A percentile compares a stretch with the other conserved stretches of the same genome.
Conservation (phyloP, 1,140 invertebrate species). For the Drosophila paulistorum region DNA sequence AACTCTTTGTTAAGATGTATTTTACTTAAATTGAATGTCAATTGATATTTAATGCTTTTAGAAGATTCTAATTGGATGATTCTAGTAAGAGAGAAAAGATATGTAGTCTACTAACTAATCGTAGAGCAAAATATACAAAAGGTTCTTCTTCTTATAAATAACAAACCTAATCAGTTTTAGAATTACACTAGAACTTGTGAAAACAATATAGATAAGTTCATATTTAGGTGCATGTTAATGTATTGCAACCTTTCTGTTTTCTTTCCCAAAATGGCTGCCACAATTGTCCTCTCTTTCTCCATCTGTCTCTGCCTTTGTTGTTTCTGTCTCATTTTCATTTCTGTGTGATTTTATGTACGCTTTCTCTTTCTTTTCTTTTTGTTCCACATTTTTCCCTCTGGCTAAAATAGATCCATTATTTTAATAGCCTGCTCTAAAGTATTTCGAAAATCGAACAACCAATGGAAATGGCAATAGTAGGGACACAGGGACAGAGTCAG, state of each 20-base stretch:
- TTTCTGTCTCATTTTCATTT: conserved; percentile 28
- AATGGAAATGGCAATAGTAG: conserved; percentile 7
- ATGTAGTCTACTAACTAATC: too few species aligned
- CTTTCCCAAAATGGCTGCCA: conserved; percentile 55
- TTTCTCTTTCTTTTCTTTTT: conserved; percentile 21
- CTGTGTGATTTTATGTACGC: conserved; percentile 4
- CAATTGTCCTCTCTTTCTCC: conserved; percentile 34
- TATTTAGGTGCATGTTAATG: neutral
- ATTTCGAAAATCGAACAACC: conserved; percentile 69
- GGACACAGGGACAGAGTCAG: neutral
- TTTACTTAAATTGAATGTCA: too few species aligned
- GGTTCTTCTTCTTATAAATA: too few species aligned
- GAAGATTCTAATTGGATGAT: too few species aligned
- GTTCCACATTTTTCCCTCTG: conserved; percentile 37
- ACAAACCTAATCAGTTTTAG: too few species aligned
- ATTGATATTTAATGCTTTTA: too few species aligned
- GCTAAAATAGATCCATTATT: conserved; percentile 79
- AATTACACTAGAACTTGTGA: too few species aligned
- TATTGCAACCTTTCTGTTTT: conserved; percentile 11
- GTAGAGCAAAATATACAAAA: too few species aligned
- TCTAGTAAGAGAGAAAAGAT: too few species aligned
- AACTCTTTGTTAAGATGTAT: too few species aligned
- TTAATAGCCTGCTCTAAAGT: conserved; percentile 78
- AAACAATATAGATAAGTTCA: neutral
- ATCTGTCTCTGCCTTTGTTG: neutral